Evolutionary conservation across 2,797 vertebrate genomes (phyloP).

Genomic region (Galago senegalensis): DNA sequence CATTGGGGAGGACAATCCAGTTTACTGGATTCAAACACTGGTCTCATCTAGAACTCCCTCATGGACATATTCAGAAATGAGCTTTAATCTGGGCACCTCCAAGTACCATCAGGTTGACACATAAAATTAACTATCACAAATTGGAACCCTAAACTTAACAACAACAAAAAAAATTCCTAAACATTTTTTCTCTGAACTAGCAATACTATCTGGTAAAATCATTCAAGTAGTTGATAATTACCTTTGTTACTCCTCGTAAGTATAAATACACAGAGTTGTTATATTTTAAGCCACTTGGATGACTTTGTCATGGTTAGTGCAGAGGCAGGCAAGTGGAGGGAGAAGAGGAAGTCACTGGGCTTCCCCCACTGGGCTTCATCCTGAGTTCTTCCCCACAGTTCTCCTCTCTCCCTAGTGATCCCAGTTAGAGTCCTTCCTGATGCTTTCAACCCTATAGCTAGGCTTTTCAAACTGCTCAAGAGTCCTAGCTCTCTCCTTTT

Average conservation of each 20-base stretch:
- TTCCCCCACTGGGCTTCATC: background rate
- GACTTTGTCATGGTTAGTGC: background rate
- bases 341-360: background rate
- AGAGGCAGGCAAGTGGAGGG: background rate
- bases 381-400: background rate
- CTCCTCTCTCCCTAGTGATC: background rate
- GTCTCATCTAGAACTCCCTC: background rate
- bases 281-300: background rate
- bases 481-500: background rate
- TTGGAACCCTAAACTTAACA: background rate
- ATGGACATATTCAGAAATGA: background rate
- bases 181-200: constrained; percentile 32
- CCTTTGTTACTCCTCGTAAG: background rate
- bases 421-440: background rate
- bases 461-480: background rate
- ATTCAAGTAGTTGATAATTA: constrained; percentile 25
- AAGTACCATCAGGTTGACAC: background rate
- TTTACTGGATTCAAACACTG: background rate
- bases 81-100: background rate
- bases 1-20: background rate
- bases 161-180: constrained; percentile 14
- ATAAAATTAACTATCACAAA: background rate
- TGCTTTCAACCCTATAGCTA: background rate
- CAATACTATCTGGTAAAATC: constrained; percentile 18
- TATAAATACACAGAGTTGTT: background rate